Evolutionary conservation across 2,113 vertebrate genomes (phyloP).

Genomic region (Lophius piscatorius): DNA sequence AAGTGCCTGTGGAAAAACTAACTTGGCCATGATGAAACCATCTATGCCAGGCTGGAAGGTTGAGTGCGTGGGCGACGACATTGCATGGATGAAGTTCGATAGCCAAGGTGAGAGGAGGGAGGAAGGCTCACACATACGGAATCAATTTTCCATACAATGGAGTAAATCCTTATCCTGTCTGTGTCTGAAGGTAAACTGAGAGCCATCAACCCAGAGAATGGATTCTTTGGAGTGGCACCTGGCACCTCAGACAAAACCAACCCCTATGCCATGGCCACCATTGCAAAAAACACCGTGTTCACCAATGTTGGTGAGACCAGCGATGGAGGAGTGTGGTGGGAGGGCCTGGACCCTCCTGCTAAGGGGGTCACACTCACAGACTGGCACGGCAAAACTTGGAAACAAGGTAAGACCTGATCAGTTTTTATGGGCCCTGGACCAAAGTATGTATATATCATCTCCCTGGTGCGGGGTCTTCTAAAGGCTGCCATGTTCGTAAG

Average conservation of each 20-base stretch:
- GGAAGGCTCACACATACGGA: fast-evolving
- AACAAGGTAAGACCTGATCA: conserved; percentile 75
- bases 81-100: conserved; percentile 99
- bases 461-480: too few relatives aligned
- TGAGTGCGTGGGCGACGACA: conserved; percentile 96
- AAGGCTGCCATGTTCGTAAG: too few relatives aligned
- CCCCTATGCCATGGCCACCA: conserved; percentile 93
- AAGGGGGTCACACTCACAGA: conserved; percentile 84
- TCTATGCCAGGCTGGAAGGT: conserved; percentile 93
- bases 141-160: neutral
- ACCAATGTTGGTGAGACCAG: conserved; percentile 96
- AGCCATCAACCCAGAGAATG: conserved; percentile 98
- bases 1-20: conserved; percentile 97
- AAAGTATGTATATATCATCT: too few relatives aligned
- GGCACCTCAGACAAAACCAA: conserved; percentile 96
- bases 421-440: too few relatives aligned
- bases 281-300: conserved; percentile 92
- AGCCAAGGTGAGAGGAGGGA: conserved; percentile 82
- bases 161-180: neutral
- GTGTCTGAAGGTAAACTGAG: conserved; percentile 87
- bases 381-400: conserved; percentile 93
- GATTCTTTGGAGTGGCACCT: conserved; percentile 96
- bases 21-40: conserved; percentile 97
- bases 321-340: conserved; percentile 94
- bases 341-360: conserved; percentile 86